Evolutionary conservation across 2,888 invertebrate species (phyloP).

Genomic region (Chromoteleia sp.): DNA sequence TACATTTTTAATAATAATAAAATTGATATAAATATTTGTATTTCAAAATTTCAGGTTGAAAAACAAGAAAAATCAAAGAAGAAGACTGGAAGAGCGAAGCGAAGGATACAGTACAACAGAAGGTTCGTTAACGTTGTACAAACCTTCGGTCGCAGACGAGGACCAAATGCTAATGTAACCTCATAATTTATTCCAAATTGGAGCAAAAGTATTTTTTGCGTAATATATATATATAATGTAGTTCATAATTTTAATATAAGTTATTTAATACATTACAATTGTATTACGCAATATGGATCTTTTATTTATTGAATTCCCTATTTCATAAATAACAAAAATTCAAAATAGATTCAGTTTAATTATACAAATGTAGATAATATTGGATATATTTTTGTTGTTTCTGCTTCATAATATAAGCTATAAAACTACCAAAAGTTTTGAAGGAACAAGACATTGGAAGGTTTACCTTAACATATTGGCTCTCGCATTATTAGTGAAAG

Average conservation of each 20-base stretch:
- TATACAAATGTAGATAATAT: no score
- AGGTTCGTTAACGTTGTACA: conserved; percentile 98
- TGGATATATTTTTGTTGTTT: no score
- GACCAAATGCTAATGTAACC: conserved; percentile 95
- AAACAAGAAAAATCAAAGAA: conserved; percentile 99
- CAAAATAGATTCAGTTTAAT: no score
- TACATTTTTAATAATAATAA: no score
- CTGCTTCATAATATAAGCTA: no score
- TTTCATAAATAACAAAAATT: no score
- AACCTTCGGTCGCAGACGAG: conserved; percentile 97
- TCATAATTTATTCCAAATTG: conserved; percentile 87
- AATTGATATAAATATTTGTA: no score
- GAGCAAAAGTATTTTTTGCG: not conserved
- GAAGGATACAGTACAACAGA: conserved; percentile 99
- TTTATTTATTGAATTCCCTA: no score
- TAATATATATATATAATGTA: not conserved
- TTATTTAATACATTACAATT: not conserved
- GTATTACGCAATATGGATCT: not conserved
- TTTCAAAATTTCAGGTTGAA: conserved; percentile 88
- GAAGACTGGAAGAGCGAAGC: conserved; percentile 99
- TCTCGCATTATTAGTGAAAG: no score
- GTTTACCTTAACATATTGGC: no score
- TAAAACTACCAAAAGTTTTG: no score
- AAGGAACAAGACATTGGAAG: no score
- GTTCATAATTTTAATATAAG: not conserved